Evolutionary conservation across 2,797 vertebrate genomes (phyloP).

Genomic region (Sciurus vulgaris): DNA sequence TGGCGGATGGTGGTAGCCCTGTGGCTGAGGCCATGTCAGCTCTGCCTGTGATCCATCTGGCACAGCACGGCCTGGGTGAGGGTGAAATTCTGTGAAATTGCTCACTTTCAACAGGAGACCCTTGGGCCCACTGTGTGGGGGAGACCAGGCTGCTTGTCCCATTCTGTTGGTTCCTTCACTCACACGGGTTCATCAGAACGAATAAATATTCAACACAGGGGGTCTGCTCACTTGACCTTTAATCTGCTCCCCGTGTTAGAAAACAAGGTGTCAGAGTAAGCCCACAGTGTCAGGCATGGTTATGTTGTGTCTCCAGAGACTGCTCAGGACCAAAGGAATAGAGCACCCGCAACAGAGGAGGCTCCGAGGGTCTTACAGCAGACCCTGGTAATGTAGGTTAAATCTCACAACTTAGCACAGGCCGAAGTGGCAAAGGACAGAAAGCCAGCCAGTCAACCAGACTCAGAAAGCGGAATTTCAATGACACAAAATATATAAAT

Average conservation of each 20-base stretch:
- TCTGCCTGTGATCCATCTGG: background rate
- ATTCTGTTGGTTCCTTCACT: background rate
- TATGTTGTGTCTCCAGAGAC: background rate
- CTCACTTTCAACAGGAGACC: background rate
- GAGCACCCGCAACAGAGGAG: background rate
- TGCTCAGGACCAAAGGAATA: background rate
- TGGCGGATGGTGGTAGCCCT: background rate
- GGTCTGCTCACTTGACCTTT: background rate
- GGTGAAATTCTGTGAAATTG: background rate
- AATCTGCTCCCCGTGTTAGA: background rate
- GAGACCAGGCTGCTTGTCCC: background rate
- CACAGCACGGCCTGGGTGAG: background rate
- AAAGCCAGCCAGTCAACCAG: background rate
- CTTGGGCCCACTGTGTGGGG: background rate
- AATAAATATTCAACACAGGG: background rate
- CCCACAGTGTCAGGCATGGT: background rate
- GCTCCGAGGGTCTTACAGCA: background rate
- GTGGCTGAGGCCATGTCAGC: background rate
- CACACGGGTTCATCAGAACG: background rate
- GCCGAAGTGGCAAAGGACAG: background rate
- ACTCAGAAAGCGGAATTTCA: background rate
- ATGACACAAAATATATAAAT: background rate
- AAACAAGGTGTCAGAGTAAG: background rate
- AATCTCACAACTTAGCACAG: background rate
- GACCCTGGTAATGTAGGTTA: background rate